These are phyloP conservation scores for Hormaphis cornu DNA, from an alignment of 1,140 invertebrate genomes.

Conservation along the genomic window DNA sequence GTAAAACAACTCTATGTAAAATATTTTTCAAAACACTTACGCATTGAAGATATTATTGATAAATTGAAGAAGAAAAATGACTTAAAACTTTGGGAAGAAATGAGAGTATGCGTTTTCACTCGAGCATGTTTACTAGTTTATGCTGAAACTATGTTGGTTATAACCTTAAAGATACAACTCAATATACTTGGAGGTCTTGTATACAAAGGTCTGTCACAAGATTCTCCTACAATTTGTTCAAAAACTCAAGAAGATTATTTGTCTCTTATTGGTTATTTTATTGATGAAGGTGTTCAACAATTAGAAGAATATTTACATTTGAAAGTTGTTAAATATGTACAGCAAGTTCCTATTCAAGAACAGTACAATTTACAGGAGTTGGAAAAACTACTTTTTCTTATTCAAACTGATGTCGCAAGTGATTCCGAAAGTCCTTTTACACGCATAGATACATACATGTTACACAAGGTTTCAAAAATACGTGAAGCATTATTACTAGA, in stretches of 20 bases:
- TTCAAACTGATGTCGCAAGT: slow-evolving; percentile 23
- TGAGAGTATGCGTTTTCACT: slow-evolving; percentile 15
- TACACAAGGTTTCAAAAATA: background rate
- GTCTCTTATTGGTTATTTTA: slow-evolving; percentile 12
- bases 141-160: slow-evolving; percentile 15
- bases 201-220: slow-evolving; percentile 25
- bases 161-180: slow-evolving; percentile 21
- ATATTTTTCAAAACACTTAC: slow-evolving; percentile 22
- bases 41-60: slow-evolving; percentile 22
- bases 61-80: slow-evolving; percentile 7
- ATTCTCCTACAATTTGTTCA: slow-evolving; percentile 23
- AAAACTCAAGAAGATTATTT: slow-evolving; percentile 29
- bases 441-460: slow-evolving; percentile 1
- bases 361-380: slow-evolving; percentile 24
- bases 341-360: slow-evolving; percentile 26
- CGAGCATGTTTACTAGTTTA: slow-evolving; percentile 18
- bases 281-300: background rate
- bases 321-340: slow-evolving; percentile 18
- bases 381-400: slow-evolving; percentile 15
- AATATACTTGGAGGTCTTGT: slow-evolving; percentile 15
- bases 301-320: background rate
- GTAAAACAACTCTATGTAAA: slow-evolving; percentile 1
- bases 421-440: slow-evolving; percentile 6
- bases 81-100: slow-evolving; percentile 18
- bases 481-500: slow-evolving; percentile 20